phyloP scores from a whole-genome alignment of 2,113 vertebrate species.

The Corythaeola cristata region DNA sequence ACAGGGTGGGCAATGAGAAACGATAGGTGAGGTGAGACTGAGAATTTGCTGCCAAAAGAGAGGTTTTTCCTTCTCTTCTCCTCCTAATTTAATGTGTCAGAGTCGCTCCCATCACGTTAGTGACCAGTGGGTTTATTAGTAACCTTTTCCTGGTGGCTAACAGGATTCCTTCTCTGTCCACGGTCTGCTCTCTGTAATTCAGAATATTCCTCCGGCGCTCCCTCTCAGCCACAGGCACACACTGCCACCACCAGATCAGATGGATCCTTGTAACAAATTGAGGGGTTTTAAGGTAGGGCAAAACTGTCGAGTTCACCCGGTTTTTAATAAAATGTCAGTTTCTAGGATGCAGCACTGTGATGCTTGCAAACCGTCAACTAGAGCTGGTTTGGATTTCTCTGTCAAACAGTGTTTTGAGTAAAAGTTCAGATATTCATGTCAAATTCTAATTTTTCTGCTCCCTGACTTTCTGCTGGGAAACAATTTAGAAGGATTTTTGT shows the following conservation, averaged over 20 bases:
- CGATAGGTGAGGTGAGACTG: background rate
- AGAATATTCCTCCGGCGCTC: accelerated
- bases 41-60: background rate
- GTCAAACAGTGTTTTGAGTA: background rate
- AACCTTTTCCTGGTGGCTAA: background rate
- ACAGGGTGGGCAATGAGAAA: background rate
- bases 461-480: background rate
- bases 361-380: background rate
- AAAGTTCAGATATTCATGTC: background rate
- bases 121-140: background rate
- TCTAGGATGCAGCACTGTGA: background rate
- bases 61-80: background rate
- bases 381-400: background rate
- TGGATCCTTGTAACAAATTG: background rate
- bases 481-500: background rate
- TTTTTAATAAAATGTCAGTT: background rate
- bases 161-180: background rate
- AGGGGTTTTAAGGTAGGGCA: background rate
- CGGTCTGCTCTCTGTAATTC: background rate
- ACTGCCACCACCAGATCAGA: conserved; percentile 73
- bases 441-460: background rate
- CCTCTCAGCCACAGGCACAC: conserved; percentile 22
- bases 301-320: background rate
- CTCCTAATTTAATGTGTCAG: background rate
- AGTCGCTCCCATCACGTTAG: background rate